Conservation (phyloP, 2,888 invertebrate species). For the Tanytarsus gracilentus region DNA sequence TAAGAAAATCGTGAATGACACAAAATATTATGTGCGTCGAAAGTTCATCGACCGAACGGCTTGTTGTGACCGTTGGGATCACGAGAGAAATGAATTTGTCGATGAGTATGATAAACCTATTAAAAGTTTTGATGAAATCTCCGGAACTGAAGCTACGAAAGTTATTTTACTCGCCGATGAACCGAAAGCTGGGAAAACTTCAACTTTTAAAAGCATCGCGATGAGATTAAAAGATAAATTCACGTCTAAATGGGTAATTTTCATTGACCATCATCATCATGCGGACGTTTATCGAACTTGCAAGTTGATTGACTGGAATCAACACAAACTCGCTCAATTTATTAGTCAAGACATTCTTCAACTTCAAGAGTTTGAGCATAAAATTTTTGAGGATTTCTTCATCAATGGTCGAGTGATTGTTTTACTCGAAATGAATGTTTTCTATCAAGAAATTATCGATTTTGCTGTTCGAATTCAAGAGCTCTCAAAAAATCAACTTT, state of each 20-base stretch:
- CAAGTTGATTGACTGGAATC: neutral
- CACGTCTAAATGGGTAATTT: neutral
- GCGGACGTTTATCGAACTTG: neutral
- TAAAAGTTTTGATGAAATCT: neutral
- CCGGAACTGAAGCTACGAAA: neutral
- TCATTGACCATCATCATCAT: constrained; percentile 2
- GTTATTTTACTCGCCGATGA: neutral
- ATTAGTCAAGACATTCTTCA: neutral
- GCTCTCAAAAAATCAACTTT: neutral
- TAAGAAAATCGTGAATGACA: neutral
- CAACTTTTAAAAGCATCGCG: neutral
- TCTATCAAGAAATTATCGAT: constrained; percentile 1
- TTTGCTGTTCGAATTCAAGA: neutral
- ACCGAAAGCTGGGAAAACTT: neutral
- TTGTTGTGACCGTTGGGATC: neutral
- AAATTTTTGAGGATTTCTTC: constrained; percentile 2
- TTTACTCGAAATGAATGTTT: constrained; percentile 1
- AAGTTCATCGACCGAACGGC: neutral
- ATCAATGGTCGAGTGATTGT: constrained; percentile 1
- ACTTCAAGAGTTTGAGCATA: neutral
- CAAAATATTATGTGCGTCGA: neutral
- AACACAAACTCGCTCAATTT: neutral
- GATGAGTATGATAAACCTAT: constrained; percentile 6
- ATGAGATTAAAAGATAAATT: neutral
- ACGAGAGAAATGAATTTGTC: neutral